phyloP scores from a whole-genome alignment of 2,797 vertebrate species.

The Lepus oiostolus region DNA sequence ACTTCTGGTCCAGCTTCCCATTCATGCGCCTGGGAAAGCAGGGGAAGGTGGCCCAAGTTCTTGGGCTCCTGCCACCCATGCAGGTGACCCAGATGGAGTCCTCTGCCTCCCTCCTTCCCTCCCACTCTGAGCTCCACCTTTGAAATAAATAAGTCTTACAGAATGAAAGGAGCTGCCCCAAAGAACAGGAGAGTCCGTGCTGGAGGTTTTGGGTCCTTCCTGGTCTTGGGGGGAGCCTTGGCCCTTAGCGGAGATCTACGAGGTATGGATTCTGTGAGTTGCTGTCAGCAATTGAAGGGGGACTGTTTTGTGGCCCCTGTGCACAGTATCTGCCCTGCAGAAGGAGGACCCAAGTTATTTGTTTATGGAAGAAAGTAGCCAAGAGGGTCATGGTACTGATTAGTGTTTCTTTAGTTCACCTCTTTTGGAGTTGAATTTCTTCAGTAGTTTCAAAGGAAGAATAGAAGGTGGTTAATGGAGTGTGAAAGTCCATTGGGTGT shows the following conservation, averaged over 20 bases:
- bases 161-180: background rate
- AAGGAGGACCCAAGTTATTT: background rate
- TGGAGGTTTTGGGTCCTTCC: background rate
- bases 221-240: background rate
- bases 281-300: background rate
- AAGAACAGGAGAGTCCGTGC: background rate
- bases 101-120: too few relatives aligned
- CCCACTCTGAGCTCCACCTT: too few relatives aligned
- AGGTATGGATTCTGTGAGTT: background rate
- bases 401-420: background rate
- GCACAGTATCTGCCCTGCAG: background rate
- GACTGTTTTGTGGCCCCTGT: background rate
- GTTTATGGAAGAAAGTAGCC: slow-evolving; percentile 28
- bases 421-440: slow-evolving; percentile 17
- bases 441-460: slow-evolving; percentile 6
- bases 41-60: too few relatives aligned
- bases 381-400: background rate
- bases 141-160: too few relatives aligned
- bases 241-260: background rate
- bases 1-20: too few relatives aligned
- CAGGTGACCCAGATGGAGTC: too few relatives aligned
- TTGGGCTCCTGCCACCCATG: too few relatives aligned
- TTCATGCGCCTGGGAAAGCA: too few relatives aligned
- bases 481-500: background rate
- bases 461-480: background rate